phyloP scores from a whole-genome alignment of 2,888 invertebrate genomes.

The Mimachlamys varia region DNA sequence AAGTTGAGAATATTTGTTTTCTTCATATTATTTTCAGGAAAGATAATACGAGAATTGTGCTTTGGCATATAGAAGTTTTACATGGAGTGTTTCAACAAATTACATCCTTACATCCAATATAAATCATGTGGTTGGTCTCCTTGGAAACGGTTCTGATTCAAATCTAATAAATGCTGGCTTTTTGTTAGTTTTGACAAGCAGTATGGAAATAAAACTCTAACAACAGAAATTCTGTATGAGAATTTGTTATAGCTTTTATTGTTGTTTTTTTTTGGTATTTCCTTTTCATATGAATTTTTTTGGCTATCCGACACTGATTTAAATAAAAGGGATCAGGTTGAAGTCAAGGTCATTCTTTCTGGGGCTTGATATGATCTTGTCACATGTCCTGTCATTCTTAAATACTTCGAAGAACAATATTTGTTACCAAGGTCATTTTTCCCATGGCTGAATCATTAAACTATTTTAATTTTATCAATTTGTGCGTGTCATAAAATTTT shows the following conservation, averaged over 20 bases:
- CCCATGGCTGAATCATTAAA: neutral
- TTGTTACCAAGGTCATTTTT: neutral
- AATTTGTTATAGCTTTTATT: neutral
- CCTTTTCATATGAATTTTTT: neutral
- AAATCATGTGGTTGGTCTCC: neutral
- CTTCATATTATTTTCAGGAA: neutral
- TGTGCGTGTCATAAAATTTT: neutral
- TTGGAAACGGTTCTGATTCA: neutral
- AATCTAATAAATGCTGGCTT: neutral
- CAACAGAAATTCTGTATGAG: neutral
- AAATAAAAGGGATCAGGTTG: neutral
- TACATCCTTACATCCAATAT: no score
- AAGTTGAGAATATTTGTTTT: neutral
- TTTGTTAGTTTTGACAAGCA: neutral
- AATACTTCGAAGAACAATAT: neutral
- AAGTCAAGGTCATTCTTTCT: neutral
- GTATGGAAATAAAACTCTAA: neutral
- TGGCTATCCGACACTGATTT: neutral
- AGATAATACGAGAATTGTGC: no score
- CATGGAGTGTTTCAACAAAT: neutral
- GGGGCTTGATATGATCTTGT: neutral
- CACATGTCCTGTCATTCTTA: neutral
- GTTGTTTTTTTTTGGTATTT: neutral
- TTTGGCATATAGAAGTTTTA: neutral
- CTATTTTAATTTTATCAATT: no score